A percentile compares a stretch with the other conserved stretches of the same genome.
Evolutionary conservation across 2,888 invertebrate species (phyloP).

Genomic region (Tricholauxania praeusta): DNA sequence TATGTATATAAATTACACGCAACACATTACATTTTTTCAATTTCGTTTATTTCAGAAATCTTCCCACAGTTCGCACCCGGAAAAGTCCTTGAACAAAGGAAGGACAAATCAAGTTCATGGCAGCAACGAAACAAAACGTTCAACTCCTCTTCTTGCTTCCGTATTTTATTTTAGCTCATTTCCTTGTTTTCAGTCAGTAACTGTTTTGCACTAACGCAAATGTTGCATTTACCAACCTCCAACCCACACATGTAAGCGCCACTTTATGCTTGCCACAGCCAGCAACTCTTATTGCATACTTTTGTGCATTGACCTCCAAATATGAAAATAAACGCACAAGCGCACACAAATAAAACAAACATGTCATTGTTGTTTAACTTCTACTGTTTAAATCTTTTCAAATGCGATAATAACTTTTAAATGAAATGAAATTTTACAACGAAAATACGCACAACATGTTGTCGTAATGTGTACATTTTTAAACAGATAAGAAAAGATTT

Average conservation of each 20-base stretch:
- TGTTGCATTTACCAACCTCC: not conserved
- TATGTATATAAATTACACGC: too few relatives aligned
- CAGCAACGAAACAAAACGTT: slow-evolving; percentile 39
- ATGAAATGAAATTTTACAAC: too few relatives aligned
- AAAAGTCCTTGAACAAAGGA: slow-evolving; percentile 66
- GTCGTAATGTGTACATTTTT: too few relatives aligned
- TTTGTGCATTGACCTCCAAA: slow-evolving; percentile 45
- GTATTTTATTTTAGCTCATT: slow-evolving; percentile 3
- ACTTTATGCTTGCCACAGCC: not conserved
- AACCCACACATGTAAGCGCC: not conserved
- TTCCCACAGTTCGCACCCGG: slow-evolving; percentile 43
- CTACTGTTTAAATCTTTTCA: too few relatives aligned
- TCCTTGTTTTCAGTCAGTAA: not conserved
- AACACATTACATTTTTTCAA: not conserved
- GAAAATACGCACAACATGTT: too few relatives aligned
- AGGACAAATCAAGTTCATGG: slow-evolving; percentile 66
- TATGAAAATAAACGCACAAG: not conserved
- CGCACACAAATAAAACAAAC: too few relatives aligned
- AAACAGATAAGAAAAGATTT: too few relatives aligned
- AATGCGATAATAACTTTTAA: too few relatives aligned
- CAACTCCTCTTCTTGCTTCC: slow-evolving; percentile 1
- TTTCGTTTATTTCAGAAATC: not conserved
- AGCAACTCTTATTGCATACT: slow-evolving; percentile 48
- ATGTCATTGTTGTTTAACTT: too few relatives aligned
- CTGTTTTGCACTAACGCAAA: not conserved